These are phyloP conservation scores for Pollimyrus isidori DNA, from an alignment of 2,113 vertebrate species.

Conservation along the genomic window DNA sequence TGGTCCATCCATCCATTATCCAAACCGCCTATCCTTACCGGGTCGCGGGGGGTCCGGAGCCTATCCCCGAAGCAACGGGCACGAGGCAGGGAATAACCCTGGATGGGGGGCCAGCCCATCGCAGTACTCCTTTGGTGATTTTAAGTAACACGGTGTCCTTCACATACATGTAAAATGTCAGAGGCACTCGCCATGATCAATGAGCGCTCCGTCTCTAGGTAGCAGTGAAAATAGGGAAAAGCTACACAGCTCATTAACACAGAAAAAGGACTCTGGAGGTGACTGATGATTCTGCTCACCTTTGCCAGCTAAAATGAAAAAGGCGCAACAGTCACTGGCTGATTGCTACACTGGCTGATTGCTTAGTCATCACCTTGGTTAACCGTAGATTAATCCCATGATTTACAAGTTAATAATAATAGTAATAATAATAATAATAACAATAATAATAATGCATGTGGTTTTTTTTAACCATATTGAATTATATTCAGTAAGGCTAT, in stretches of 20 bases:
- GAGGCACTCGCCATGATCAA: background rate
- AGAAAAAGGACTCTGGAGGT: background rate
- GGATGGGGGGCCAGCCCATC: too few species aligned
- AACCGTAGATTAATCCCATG: background rate
- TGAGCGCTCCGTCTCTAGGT: background rate
- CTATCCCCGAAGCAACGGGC: too few species aligned
- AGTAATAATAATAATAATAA: background rate
- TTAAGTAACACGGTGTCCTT: background rate
- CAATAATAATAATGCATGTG: background rate
- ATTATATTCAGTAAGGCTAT: background rate
- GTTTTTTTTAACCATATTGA: background rate
- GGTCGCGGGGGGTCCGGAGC: too few species aligned
- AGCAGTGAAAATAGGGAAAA: background rate
- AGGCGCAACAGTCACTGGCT: background rate
- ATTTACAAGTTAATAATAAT: background rate
- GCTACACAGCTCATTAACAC: background rate
- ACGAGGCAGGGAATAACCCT: too few species aligned
- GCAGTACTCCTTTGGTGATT: background rate
- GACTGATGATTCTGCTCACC: background rate
- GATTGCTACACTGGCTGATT: background rate
- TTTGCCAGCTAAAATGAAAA: background rate
- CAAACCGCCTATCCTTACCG: too few species aligned
- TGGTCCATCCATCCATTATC: too few species aligned
- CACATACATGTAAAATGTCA: background rate
- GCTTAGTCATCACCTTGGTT: background rate